Conservation (phyloP, 2,797 vertebrate species). For the Microcaecilia unicolor region DNA sequence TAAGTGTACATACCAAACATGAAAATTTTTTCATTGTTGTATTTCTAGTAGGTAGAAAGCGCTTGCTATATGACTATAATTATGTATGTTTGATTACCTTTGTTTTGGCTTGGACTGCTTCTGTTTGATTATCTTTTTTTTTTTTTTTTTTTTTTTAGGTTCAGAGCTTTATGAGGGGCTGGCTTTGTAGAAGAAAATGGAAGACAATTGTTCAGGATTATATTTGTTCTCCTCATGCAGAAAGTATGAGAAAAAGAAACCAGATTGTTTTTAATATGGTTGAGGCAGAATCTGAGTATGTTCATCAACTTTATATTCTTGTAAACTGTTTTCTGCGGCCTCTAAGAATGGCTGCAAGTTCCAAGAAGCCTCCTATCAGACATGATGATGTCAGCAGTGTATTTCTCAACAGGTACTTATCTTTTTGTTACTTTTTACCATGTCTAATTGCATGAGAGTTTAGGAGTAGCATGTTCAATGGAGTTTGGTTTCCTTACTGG, state of each 20-base stretch:
- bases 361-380: conserved; percentile 92
- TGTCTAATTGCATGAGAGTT: neutral
- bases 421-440: neutral
- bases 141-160: conserved; percentile 62
- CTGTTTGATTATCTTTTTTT: neutral
- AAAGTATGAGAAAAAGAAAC: conserved; percentile 94
- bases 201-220: conserved; percentile 95
- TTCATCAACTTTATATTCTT: conserved; percentile 89
- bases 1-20: neutral
- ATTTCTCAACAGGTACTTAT: conserved; percentile 88
- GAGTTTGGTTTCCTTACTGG: too few relatives aligned
- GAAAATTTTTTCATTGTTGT: neutral
- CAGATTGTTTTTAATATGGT: conserved; percentile 96
- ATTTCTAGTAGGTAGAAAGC: neutral
- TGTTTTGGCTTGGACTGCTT: neutral
- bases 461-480: neutral
- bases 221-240: conserved; percentile 87
- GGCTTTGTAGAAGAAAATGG: conserved; percentile 90
- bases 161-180: conserved; percentile 91
- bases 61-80: neutral
- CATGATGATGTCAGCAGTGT: conserved; percentile 95
- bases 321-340: conserved; percentile 94
- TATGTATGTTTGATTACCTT: neutral
- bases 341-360: conserved; percentile 93
- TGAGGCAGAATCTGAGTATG: conserved; percentile 84